Conservation (phyloP, 1,140 invertebrate species). For the Tyrophagus putrescentiae region DNA sequence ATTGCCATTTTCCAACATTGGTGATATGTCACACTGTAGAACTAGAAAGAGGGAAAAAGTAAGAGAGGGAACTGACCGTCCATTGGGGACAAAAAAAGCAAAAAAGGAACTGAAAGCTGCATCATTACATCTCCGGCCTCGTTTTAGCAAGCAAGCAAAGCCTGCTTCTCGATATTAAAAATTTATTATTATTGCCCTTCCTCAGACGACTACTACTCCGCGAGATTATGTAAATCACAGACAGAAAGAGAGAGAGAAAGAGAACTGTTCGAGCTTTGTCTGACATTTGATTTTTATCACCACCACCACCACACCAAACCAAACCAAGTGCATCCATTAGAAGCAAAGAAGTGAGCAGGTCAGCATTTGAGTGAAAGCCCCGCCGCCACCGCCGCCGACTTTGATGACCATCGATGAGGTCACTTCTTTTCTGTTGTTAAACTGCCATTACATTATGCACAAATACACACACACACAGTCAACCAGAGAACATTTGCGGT, state of each 20-base stretch:
- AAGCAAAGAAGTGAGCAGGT: background rate
- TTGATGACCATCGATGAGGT: too few species aligned
- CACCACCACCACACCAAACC: too few species aligned
- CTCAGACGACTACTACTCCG: background rate
- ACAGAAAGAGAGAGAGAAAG: background rate
- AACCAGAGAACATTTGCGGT: too few species aligned
- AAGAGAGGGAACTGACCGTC: background rate
- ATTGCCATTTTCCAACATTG: too few species aligned
- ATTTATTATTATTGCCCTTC: background rate
- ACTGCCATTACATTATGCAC: too few species aligned
- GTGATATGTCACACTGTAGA: background rate
- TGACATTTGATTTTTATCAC: too few species aligned
- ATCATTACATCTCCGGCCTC: too few species aligned
- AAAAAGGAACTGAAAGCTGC: background rate
- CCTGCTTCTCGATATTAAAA: too few species aligned
- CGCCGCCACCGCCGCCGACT: background rate
- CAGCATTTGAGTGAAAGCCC: background rate
- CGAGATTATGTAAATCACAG: constrained; percentile 14
- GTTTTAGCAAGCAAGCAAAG: too few species aligned
- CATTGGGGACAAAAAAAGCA: background rate
- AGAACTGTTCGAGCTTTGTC: background rate
- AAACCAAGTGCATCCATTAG: background rate
- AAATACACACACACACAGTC: too few species aligned
- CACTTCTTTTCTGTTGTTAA: too few species aligned
- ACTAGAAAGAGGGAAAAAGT: background rate